phyloP scores from a whole-genome alignment of 2,888 invertebrate species.

The Melanophora roralis region DNA sequence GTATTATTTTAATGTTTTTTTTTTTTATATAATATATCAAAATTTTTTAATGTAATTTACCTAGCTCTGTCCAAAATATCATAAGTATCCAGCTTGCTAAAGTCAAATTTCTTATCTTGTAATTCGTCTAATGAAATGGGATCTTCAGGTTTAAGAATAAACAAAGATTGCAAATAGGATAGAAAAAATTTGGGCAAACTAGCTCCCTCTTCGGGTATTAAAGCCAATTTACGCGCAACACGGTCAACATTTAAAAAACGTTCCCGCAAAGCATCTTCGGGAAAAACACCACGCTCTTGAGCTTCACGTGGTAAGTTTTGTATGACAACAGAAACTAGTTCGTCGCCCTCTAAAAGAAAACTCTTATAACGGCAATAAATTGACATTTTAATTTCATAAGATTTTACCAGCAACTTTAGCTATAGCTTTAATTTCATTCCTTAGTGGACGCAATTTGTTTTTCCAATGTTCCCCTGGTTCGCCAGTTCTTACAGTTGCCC shows the following conservation, averaged over 20 bases:
- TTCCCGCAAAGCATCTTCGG: constrained; percentile 90
- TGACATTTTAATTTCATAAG: not conserved
- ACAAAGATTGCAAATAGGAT: constrained; percentile 92
- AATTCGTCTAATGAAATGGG: constrained; percentile 86
- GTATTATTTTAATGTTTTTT: not conserved
- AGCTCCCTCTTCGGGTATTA: constrained; percentile 94
- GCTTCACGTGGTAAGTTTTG: constrained; percentile 88
- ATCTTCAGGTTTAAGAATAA: constrained; percentile 83
- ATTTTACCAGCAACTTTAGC: constrained; percentile 84
- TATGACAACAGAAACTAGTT: constrained; percentile 87
- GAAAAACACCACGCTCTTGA: constrained; percentile 88
- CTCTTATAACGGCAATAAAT: not conserved
- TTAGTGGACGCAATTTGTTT: constrained; percentile 81
- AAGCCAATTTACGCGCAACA: constrained; percentile 88
- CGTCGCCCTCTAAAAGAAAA: constrained; percentile 81
- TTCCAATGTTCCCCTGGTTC: constrained; percentile 80
- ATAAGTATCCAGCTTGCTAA: constrained; percentile 87
- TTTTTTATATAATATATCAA: not conserved
- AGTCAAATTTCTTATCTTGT: constrained; percentile 85
- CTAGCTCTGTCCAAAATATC: constrained; percentile 93
- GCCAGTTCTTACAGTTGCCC: constrained; percentile 84
- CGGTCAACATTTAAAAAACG: constrained; percentile 89
- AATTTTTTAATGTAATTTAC: constrained; percentile 76
- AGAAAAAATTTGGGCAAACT: constrained; percentile 88
- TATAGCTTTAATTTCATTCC: constrained; percentile 85